Conservation (phyloP, 1,140 invertebrate genomes). For the Leptinotarsa defecta region DNA sequence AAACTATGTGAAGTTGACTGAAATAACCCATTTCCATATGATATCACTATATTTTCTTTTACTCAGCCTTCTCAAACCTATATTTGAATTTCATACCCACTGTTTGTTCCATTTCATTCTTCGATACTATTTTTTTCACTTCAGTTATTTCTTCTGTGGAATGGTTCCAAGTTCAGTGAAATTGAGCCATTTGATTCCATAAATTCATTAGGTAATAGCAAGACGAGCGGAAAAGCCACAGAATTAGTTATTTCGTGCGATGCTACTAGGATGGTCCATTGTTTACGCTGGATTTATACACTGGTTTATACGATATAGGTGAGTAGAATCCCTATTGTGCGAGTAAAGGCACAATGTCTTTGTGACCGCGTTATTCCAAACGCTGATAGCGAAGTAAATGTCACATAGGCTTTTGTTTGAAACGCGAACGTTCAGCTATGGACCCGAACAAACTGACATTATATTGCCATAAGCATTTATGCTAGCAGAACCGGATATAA, state of each 20-base stretch:
- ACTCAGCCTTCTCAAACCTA: no score
- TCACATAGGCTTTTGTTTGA: conserved; percentile 27
- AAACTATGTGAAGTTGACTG: no score
- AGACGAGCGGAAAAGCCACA: conserved; percentile 24
- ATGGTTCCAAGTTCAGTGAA: neutral
- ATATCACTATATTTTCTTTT: no score
- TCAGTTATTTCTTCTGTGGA: no score
- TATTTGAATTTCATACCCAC: no score
- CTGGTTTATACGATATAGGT: conserved; percentile 23
- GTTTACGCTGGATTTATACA: conserved; percentile 24
- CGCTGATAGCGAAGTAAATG: conserved; percentile 28
- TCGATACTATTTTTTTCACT: no score
- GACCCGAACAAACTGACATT: neutral
- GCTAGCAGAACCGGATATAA: neutral
- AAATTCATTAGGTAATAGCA: conserved; percentile 25
- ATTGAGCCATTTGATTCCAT: conserved; percentile 16
- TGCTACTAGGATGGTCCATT: neutral
- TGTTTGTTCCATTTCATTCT: no score
- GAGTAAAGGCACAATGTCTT: conserved; percentile 25
- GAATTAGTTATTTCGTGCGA: conserved; percentile 28
- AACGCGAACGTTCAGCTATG: conserved; percentile 8
- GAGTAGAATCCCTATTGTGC: conserved; percentile 24
- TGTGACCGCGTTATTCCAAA: conserved; percentile 21
- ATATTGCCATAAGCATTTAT: neutral
- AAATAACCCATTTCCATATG: no score